Evolutionary conservation across 2,797 vertebrate species (phyloP).

Genomic region (Schizothorax lantsangensis): DNA sequence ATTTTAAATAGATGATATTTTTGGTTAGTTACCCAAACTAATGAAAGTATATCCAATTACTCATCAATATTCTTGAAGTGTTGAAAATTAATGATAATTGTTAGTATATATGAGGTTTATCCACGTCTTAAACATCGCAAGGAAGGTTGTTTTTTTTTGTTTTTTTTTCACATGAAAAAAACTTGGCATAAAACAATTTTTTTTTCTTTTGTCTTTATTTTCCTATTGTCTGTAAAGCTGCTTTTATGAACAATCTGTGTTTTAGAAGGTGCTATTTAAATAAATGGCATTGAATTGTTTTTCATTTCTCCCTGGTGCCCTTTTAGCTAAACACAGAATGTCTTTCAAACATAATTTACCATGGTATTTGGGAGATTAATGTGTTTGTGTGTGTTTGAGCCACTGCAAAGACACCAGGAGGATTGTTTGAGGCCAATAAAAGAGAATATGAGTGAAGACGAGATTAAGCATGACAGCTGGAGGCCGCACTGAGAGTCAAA

Average conservation of each 20-base stretch:
- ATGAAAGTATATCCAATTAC: background rate
- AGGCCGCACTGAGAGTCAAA: background rate
- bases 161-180: no score
- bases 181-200: background rate
- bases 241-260: background rate
- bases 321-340: background rate
- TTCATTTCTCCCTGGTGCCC: background rate
- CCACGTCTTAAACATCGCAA: background rate
- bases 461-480: background rate
- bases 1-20: background rate
- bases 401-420: background rate
- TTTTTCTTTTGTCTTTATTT: background rate
- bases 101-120: background rate
- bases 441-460: background rate
- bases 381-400: background rate
- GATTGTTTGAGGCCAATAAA: background rate
- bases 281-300: background rate
- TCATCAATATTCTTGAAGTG: background rate
- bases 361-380: background rate
- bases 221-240: background rate
- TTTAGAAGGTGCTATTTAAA: background rate
- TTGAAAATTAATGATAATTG: background rate
- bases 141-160: no score
- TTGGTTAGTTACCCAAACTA: background rate
- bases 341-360: background rate